Percentiles rank a stretch among this genome's conserved stretches.
Evolutionary conservation across 1,140 invertebrate species (phyloP).

Genomic region (Drosophila tsacasi): DNA sequence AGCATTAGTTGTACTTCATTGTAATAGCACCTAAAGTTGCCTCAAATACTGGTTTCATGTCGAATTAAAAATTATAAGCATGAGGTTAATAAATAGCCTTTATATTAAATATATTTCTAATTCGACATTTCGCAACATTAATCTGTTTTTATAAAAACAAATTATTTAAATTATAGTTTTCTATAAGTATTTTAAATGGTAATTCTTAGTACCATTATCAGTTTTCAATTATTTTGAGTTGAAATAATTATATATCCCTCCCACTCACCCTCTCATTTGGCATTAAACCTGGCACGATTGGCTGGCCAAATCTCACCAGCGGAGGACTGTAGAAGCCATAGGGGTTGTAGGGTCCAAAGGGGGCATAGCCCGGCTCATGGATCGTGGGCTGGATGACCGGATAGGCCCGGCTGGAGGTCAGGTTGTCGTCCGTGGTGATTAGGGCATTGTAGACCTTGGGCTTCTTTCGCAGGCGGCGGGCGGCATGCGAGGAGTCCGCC

Average conservation of each 20-base stretch:
- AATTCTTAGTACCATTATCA: neutral
- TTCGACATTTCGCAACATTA: neutral
- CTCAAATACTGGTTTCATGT: too few species aligned
- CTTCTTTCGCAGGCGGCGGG: constrained; percentile 85
- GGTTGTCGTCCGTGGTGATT: constrained; percentile 90
- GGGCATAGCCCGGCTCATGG: constrained; percentile 85
- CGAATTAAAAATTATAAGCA: too few species aligned
- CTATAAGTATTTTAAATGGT: neutral
- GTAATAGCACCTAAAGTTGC: neutral
- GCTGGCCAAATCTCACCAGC: constrained; percentile 78
- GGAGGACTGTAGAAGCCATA: constrained; percentile 84
- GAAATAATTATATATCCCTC: neutral
- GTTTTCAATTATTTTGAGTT: neutral
- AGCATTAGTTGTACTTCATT: neutral
- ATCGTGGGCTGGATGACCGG: constrained; percentile 90
- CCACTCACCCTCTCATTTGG: constrained; percentile 68
- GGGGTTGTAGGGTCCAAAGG: constrained; percentile 80
- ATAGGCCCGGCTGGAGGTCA: constrained; percentile 90
- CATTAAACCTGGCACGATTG: constrained; percentile 68
- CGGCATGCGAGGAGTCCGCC: constrained; percentile 42
- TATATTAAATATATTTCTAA: neutral
- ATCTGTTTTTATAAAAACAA: neutral
- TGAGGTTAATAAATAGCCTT: too few species aligned
- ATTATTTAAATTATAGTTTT: neutral
- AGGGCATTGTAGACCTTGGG: constrained; percentile 92